A percentile compares a stretch with the other conserved stretches of the same genome.
phyloP scores from a whole-genome alignment of 2,888 invertebrate genomes.

The Buathra laborator region DNA sequence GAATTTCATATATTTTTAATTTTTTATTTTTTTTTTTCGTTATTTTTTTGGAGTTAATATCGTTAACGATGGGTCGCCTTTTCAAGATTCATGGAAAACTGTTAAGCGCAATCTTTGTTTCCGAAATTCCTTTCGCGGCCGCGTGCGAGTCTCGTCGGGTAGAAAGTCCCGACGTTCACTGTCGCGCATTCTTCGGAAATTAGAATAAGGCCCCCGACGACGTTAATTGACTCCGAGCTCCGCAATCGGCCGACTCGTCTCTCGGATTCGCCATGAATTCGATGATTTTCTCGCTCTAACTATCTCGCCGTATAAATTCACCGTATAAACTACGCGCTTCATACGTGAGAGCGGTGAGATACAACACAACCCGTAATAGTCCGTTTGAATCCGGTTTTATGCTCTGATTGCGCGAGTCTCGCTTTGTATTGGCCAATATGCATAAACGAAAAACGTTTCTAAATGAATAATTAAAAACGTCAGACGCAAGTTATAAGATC shows the following conservation, averaged over 20 bases:
- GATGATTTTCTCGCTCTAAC: conserved; percentile 17
- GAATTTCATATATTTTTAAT: too few species aligned
- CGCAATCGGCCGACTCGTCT: conserved; percentile 26
- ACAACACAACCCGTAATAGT: conserved; percentile 29
- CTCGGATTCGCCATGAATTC: conserved; percentile 14
- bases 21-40: too few species aligned
- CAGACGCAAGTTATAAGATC: not conserved
- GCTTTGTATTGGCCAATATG: conserved; percentile 32
- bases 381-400: conserved; percentile 55
- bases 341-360: not conserved
- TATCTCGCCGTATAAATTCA: conserved; percentile 5
- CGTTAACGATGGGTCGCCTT: too few species aligned
- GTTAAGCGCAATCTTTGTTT: conserved; percentile 1
- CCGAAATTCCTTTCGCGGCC: conserved; percentile 8
- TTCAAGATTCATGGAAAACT: too few species aligned
- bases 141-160: not conserved
- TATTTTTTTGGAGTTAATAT: too few species aligned
- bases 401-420: conserved; percentile 56
- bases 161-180: conserved; percentile 37
- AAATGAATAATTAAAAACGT: conserved; percentile 40
- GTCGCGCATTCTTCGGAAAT: conserved; percentile 12
- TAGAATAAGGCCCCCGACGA: not conserved
- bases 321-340: conserved; percentile 10
- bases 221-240: conserved; percentile 33
- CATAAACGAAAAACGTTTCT: conserved; percentile 18